Base-by-base conservation (phyloP, 2,113 vertebrate species). In the Microcebus griseorufus region DNA sequence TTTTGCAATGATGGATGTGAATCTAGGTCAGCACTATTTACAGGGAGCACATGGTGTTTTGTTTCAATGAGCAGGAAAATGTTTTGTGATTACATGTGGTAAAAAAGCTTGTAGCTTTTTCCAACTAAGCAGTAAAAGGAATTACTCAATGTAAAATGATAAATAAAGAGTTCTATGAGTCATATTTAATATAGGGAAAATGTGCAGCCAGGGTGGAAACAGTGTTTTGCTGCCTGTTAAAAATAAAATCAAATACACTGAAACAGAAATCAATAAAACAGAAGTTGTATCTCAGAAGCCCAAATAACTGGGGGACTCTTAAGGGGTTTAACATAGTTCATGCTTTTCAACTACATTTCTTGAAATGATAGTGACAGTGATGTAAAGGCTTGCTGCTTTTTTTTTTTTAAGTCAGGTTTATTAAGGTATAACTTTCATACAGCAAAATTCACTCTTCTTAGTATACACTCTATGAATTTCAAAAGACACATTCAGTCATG, bases 21-120 rank as follows among this genome's bases (percentile, higher is more conserved):
- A 91, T 62, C 86, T 67, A 18, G 96, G 94, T 96, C 97, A 98
- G 80, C 86, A 87, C 79, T 96, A 53, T 95, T 94, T 97, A 93
- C 90, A 88, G 78, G 96, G 67, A 96, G 97, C 96, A 94, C 91
- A 88, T 95, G 86, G 86, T 93, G 87, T 96, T 98, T 97, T 94
- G 79, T 98, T 87, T 97, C 93, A 96, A 92, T 86, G 95, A 96
- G 93, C 79, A 96, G 93, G 94, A 98, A 96, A 86, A 84, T 87
- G 87, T 89, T 95, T 93, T 78, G 88, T 27, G 60, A 96, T 97
- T 95, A 95, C 90, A 94, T 96, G 91, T 96, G 97, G 91, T 96
- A 48, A 97, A 96, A 97, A 88, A 95, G 51, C 88, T 79, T 93
- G 93, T 58, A 16, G 32, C 62, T 85, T 93, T 96, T 96, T 67